phyloP scores from a whole-genome alignment of 2,888 invertebrate species.

The Slavum lentiscoides region DNA sequence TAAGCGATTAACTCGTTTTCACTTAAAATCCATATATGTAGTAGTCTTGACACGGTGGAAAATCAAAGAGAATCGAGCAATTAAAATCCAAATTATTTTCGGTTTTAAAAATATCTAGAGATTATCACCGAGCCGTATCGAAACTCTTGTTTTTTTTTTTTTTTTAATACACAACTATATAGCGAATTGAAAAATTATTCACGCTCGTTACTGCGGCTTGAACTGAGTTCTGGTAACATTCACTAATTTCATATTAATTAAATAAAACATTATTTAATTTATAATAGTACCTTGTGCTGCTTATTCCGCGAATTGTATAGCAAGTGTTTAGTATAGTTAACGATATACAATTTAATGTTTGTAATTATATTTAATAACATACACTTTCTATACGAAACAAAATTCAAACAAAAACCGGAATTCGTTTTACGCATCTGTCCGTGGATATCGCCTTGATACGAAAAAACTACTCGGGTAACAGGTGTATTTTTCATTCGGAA shows the following conservation, averaged over 20 bases:
- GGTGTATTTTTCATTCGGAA: background rate
- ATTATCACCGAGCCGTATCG: background rate
- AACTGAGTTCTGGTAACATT: background rate
- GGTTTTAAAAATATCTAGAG: background rate
- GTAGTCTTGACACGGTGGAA: too few relatives aligned
- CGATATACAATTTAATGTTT: slow-evolving; percentile 14
- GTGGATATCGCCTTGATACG: background rate
- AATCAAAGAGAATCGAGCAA: too few relatives aligned
- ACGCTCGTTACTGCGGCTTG: background rate
- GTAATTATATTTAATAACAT: slow-evolving; percentile 20
- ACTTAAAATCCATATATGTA: too few relatives aligned
- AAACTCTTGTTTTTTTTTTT: background rate
- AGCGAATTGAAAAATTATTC: background rate
- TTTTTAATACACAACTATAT: background rate
- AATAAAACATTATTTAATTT: background rate
- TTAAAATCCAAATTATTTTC: too few relatives aligned
- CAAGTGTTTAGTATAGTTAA: background rate
- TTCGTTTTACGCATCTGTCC: background rate
- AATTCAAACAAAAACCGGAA: slow-evolving; percentile 15
- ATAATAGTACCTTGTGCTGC: background rate
- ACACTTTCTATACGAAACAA: background rate
- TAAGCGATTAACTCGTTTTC: too few relatives aligned
- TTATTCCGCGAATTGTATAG: background rate
- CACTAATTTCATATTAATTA: slow-evolving; percentile 1
- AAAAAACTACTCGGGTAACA: background rate